Evolutionary conservation across 1,140 invertebrate species (phyloP).

Genomic region (Ostrea denselamellosa): DNA sequence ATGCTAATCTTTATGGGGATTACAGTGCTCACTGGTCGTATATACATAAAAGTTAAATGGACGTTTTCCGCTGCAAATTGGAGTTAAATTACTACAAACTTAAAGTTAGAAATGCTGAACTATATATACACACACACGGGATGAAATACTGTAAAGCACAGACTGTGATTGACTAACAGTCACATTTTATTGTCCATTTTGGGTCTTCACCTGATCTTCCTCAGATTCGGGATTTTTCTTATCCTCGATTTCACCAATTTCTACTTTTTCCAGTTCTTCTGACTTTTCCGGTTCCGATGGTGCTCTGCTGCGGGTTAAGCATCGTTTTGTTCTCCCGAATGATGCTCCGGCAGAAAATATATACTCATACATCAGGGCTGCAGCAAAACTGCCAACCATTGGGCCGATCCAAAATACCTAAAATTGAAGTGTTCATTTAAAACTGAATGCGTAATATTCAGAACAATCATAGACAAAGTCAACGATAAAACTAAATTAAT

Average conservation of each 20-base stretch:
- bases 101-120: background rate
- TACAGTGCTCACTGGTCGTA: conserved; percentile 8
- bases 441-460: too few species aligned
- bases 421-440: conserved; percentile 1
- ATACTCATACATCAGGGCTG: conserved; percentile 87
- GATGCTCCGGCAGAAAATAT: conserved; percentile 68
- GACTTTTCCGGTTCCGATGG: conserved; percentile 39
- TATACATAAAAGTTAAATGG: conserved; percentile 20
- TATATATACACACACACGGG: background rate
- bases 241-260: conserved; percentile 52
- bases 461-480: background rate
- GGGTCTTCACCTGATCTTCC: conserved; percentile 56
- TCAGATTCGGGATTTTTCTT: conserved; percentile 50
- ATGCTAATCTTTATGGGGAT: conserved; percentile 14
- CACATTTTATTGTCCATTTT: conserved; percentile 51
- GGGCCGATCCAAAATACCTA: conserved; percentile 94
- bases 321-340: conserved; percentile 62
- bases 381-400: conserved; percentile 86
- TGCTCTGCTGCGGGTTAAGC: conserved; percentile 61
- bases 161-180: background rate
- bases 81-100: background rate
- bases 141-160: background rate
- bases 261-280: conserved; percentile 56
- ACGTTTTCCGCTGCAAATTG: conserved; percentile 14
- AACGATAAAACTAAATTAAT: background rate